A percentile compares a stretch with the other conserved stretches of the same genome.
Evolutionary conservation across 2,797 vertebrate species (phyloP).

Genomic region (Tiaroga cobitis): DNA sequence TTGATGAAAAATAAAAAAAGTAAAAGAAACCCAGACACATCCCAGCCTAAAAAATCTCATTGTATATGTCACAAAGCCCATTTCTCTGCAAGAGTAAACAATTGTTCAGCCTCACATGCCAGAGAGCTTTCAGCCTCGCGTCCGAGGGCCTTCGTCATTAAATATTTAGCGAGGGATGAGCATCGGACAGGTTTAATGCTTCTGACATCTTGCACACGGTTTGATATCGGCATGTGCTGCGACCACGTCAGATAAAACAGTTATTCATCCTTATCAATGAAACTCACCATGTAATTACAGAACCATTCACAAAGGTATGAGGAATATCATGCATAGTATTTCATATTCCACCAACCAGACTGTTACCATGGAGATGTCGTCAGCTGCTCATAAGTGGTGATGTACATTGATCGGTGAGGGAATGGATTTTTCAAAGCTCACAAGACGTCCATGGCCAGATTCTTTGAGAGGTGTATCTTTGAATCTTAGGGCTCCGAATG

Average conservation of each 20-base stretch:
- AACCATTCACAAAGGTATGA: conserved; percentile 22
- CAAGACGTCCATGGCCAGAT: conserved; percentile 16
- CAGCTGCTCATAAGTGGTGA: conserved; percentile 49
- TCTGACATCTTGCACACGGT: conserved; percentile 75
- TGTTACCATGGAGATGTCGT: conserved; percentile 27
- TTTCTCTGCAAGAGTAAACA: conserved; percentile 43
- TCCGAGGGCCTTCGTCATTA: conserved; percentile 77
- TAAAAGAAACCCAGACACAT: conserved; percentile 9
- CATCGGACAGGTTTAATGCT: conserved; percentile 76
- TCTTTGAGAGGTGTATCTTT: no score
- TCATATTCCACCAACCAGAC: conserved; percentile 7
- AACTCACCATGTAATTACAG: conserved; percentile 56
- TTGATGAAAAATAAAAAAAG: not conserved
- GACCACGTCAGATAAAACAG: conserved; percentile 23
- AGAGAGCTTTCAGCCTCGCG: conserved; percentile 73
- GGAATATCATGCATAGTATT: conserved; percentile 17
- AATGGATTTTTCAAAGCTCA: conserved; percentile 51
- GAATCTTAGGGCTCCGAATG: not conserved
- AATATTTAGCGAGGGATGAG: conserved; percentile 78
- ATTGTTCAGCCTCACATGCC: conserved; percentile 58
- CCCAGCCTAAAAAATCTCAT: conserved; percentile 23
- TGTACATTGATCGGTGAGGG: conserved; percentile 46
- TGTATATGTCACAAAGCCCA: conserved; percentile 47
- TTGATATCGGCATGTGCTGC: conserved; percentile 59
- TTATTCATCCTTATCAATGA: conserved; percentile 52